A percentile compares a stretch with the other conserved stretches of the same genome.
Evolutionary conservation across 2,888 invertebrate species (phyloP).

Genomic region (Leucophenga montana): DNA sequence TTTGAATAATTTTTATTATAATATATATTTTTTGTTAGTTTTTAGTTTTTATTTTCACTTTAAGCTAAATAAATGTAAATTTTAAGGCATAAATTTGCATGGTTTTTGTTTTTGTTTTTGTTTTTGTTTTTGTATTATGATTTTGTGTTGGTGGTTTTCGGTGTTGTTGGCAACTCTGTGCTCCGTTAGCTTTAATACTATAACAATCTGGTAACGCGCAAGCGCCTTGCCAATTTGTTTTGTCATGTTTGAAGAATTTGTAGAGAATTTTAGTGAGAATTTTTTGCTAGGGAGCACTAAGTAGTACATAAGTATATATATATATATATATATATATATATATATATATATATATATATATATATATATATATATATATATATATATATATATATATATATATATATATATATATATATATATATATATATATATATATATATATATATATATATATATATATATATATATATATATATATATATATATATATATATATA

Average conservation of each 20-base stretch:
- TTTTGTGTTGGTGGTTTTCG: constrained; percentile 29
- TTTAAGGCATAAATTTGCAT: constrained; percentile 45
- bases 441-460: no score
- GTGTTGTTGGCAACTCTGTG: constrained; percentile 19
- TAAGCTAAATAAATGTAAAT: constrained; percentile 55
- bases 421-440: no score
- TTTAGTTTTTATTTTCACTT: constrained; percentile 42
- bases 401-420: no score
- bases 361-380: background rate
- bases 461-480: background rate
- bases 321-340: constrained; percentile 31
- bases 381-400: no score
- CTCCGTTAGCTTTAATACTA: background rate
- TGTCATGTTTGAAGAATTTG: background rate
- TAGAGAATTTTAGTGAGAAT: background rate
- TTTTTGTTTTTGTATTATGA: constrained; percentile 41
- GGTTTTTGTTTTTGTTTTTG: constrained; percentile 44
- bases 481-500: background rate
- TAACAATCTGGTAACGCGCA: background rate
- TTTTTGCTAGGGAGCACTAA: background rate
- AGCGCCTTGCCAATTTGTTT: background rate
- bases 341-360: background rate
- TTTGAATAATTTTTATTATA: constrained; percentile 14
- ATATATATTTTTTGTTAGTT: constrained; percentile 24
- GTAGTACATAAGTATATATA: constrained; percentile 36